phyloP scores from a whole-genome alignment of 2,888 invertebrate genomes.

The Drosophila formosana region DNA sequence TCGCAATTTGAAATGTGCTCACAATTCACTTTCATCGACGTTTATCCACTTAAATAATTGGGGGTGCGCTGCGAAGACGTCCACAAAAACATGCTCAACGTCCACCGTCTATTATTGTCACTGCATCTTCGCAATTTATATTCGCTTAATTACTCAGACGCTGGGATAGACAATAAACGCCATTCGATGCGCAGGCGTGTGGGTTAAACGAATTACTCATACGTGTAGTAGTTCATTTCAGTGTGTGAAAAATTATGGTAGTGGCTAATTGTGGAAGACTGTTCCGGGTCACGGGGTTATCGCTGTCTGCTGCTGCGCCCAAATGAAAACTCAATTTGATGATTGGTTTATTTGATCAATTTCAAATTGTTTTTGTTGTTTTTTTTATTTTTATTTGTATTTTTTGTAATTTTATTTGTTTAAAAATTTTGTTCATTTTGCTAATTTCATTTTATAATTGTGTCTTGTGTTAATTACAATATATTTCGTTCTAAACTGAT shows the following conservation, averaged over 20 bases:
- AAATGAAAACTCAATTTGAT: conserved; percentile 28
- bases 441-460: conserved; percentile 75
- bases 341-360: conserved; percentile 65
- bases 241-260: conserved; percentile 15
- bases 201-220: conserved; percentile 32
- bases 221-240: background rate
- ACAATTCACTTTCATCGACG: conserved; percentile 68
- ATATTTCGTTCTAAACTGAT: conserved; percentile 78
- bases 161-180: conserved; percentile 19
- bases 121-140: conserved; percentile 51
- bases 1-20: conserved; percentile 37
- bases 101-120: conserved; percentile 11
- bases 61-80: conserved; percentile 36
- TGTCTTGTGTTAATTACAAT: conserved; percentile 75
- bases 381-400: conserved; percentile 42
- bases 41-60: conserved; percentile 75
- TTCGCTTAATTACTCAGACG: conserved; percentile 59
- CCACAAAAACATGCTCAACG: background rate
- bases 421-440: conserved; percentile 81
- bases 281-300: conserved; percentile 44
- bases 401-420: conserved; percentile 78
- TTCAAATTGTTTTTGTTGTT: conserved; percentile 62
- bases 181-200: conserved; percentile 44
- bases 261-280: conserved; percentile 13
- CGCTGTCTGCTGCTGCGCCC: background rate